A percentile compares a stretch with the other conserved stretches of the same genome.
Conservation (phyloP, 2,113 vertebrate genomes). For the Charadrius vociferus region DNA sequence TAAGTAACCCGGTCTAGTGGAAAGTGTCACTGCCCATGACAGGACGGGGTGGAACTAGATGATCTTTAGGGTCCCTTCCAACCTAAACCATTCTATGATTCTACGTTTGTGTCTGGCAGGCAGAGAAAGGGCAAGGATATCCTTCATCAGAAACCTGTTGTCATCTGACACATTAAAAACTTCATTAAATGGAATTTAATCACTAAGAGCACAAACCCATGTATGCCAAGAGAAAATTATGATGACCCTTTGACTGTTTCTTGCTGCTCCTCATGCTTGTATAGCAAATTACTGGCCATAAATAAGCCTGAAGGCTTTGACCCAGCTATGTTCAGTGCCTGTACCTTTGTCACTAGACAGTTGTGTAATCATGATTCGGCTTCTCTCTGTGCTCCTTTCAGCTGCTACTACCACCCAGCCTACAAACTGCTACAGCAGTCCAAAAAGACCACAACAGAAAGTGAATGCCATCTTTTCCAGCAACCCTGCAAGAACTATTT, state of each 20-base stretch:
- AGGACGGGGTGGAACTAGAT: too few species aligned
- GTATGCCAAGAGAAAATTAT: neutral
- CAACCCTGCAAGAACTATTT: neutral
- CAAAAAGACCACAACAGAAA: neutral
- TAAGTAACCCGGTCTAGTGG: too few species aligned
- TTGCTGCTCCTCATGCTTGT: neutral
- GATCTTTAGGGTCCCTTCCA: too few species aligned
- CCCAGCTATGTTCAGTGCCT: neutral
- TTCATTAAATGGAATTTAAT: neutral
- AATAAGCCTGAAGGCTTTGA: neutral
- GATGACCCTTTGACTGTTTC: neutral
- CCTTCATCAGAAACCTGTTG: neutral
- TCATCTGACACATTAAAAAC: neutral
- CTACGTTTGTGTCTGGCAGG: neutral
- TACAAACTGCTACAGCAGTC: neutral
- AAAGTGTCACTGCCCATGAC: too few species aligned
- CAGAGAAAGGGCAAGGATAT: neutral
- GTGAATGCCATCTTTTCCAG: neutral
- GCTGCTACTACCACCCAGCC: neutral
- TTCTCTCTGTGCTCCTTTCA: neutral
- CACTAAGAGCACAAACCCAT: neutral
- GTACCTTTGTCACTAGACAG: neutral
- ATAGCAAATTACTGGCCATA: neutral
- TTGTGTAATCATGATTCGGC: neutral
- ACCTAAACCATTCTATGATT: too few species aligned